Evolutionary conservation across 2,113 vertebrate species (phyloP), one percentile per base, ranked within the genome.

Genomic region (Thymallus thymallus): DNA sequence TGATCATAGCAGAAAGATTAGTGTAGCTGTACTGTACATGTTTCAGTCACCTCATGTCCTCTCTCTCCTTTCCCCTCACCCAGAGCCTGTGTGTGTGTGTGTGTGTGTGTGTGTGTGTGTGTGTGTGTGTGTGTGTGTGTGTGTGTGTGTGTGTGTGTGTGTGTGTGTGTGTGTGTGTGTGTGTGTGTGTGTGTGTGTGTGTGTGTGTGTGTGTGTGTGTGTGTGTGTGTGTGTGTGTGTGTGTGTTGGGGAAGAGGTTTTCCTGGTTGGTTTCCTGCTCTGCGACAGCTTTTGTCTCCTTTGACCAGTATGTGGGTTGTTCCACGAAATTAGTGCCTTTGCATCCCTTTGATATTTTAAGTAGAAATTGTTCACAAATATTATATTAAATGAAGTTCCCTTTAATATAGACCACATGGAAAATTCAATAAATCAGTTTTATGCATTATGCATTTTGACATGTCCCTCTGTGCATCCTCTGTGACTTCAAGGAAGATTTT

Each of bases 231-330:
- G 16, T 58, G 58, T 24, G 5, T 61, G 58, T 24, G 58, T 61
- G 58, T 61, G 4, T 61, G 29, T 71, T 35, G 65, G 41, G 41
- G 35, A 74, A 69, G 69, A 35, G 30, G 62, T 69, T 77, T 74
- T 81, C 75, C 77, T 72, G 67, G 23, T 55, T 41, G 35, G 62
- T 76, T 73, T 86, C 76, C 81, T 81, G 0, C 72, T 76, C 62
- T 72, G 58, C 68, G 74, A 84, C 73, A n/a, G 29, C 30, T 30
- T 84, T 81, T 68, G 68, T 76, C 41, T 69, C 22, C 61, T 48
- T 70, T 45, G 62, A 24, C 74, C 56, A 23, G 76, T 48, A 58
- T 77, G 58, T 72, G 35, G 35, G 35, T 41, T 2, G 35, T 41
- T 41, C 35, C 7, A 41, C 35, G 9, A 41, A 41, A 7, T 41